Evolutionary conservation across 64 coral and sea anemone species (phyloP), one percentile per base, ranked within the genome.

Genomic region (Anthopleura sola): DNA sequence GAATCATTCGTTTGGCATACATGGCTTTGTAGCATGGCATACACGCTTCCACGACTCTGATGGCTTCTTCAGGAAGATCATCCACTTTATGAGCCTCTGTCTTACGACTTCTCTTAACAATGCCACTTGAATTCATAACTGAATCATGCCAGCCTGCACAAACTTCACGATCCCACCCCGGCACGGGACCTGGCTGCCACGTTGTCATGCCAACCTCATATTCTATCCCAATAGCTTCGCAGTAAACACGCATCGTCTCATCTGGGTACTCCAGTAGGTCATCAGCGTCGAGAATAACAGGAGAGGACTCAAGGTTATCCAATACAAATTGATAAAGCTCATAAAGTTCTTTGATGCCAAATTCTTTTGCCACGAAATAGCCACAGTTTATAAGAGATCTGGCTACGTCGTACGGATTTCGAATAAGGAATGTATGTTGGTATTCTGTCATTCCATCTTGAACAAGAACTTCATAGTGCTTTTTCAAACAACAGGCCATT

Each of bases 161-260:
- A 56, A 83, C 49, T 36, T 54, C 37, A 33, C 82, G 48, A 51
- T 83, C 82, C 82, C 82, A 83, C 55, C 82, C 82, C 6, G 48
- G 49, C 23, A 83, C 82, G n/a, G 82, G 82, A 31, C 78, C 78
- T 36, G 86, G 75, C 36, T 82, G 21, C 87, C 87, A 89, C 10
- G 15, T 82, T 53, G 62, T 89, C 87, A 89, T 89, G 26, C 81
- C 75, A 39, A 26, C 56, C 56, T 89, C 49, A 32, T 89, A 89
- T 37, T 64, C n/a, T 15, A 89, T 47, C 5, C 87, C 87, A 68
- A 58, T 55, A 39, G 78, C 87, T 24, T 68, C 58, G 37, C 87
- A 89, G 60, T 82, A 89, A 39, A 21, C 54, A 37, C 38, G 50
- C 87, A 89, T 89, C 87, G 80, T 75, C 81, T 89, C 55, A 49